Evolutionary conservation across 2,797 vertebrate genomes (phyloP), one percentile per base, ranked within the genome.

Genomic region (Galaxias olidus): DNA sequence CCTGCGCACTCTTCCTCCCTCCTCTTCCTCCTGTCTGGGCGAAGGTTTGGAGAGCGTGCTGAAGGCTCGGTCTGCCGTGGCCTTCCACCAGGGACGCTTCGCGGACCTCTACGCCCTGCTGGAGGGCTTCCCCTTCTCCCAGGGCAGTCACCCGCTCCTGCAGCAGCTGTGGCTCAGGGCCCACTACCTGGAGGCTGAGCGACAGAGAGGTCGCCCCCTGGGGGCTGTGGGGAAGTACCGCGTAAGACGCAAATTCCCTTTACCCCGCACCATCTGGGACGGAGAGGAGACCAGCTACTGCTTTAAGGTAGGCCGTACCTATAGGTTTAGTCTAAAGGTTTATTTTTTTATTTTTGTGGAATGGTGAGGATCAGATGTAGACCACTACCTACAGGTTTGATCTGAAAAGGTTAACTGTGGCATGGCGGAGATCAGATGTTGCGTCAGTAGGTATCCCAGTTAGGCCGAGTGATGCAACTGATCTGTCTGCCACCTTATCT

Each of bases 271-370:
- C 60, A 91, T 93, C 80, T 91, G 90, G 89, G 89, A 91, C 4
- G 89, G 90, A 78, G 90, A 92, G 56, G 87, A 90, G 77, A 91
- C 83, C 62, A 91, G 86, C 77, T 91, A 90, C 75, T 91, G 89
- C 73, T 90, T 90, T 56, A 91, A 90, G 86, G 90, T 91, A 74
- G 19, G 52, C 0, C 14, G 45, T 56, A 49, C 14, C 43, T 65
- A 14, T 46, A 30, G 11, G 15, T 17, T 2, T 47, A 17, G 10
- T 5, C 11, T 46, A 58, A 8, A 52, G 40, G 51, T 4, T n/a
- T 50, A 45, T n/a, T 10, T 10, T 1, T 54, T 9, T 49, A 18
- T 44, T 47, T 15, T 44, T 43, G 9, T 44, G 20, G n/a, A 17
- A 44, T 45, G 8, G 30, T 30, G 30, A 6, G 6, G 30, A 30